These are phyloP conservation scores for Lophotriccus pileatus DNA, from an alignment of 2,797 vertebrate species.

Conservation along the genomic window DNA sequence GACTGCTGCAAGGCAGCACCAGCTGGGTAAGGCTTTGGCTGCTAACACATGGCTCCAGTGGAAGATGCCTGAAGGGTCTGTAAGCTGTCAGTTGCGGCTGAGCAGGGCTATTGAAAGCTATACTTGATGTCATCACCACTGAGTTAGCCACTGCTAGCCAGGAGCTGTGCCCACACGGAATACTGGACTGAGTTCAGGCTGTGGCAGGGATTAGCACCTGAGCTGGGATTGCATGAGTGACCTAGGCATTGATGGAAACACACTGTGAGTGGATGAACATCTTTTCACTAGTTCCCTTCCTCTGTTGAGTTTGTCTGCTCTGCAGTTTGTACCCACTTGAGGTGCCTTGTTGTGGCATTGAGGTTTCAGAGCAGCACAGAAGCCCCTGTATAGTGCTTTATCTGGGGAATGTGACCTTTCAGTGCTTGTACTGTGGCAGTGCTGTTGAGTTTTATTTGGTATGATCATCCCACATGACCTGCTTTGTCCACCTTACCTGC, in stretches of 20 bases:
- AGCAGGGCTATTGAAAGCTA: neutral
- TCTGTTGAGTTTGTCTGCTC: neutral
- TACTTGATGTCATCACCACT: neutral
- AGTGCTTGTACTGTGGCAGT: neutral
- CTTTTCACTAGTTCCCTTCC: neutral
- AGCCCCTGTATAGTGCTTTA: neutral
- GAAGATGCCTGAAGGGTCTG: neutral
- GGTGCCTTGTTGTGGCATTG: fast-evolving
- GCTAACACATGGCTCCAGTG: neutral
- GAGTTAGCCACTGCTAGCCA: neutral
- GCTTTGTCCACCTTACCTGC: neutral
- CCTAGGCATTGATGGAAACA: neutral
- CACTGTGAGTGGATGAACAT: neutral
- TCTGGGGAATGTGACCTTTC: neutral
- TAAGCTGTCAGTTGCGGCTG: neutral
- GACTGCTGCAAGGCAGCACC: neutral
- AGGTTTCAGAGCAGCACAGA: neutral
- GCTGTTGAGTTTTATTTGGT: neutral
- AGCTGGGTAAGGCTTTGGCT: neutral
- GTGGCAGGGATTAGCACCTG: neutral
- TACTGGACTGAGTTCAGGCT: neutral
- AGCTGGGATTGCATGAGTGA: fast-evolving
- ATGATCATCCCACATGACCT: neutral
- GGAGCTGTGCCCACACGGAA: neutral
- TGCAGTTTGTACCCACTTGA: neutral